These are phyloP conservation scores for Probosciger aterrimus DNA, from an alignment of 2,113 vertebrate species.

Conservation along the genomic window DNA sequence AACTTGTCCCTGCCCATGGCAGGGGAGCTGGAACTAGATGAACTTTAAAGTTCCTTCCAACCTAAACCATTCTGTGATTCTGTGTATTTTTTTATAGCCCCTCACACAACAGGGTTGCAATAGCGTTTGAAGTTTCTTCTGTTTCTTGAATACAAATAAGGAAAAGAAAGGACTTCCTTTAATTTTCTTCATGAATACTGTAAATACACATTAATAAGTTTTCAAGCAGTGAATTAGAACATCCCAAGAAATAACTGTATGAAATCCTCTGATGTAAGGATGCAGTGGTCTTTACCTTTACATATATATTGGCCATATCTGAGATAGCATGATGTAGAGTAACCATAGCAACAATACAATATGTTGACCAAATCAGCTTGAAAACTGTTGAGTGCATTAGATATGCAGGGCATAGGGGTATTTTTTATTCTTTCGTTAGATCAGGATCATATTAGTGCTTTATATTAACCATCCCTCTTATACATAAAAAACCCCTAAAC, in stretches of 20 bases:
- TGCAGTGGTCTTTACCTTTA: background rate
- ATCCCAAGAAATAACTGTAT: background rate
- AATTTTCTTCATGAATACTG: background rate
- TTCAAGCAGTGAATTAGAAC: background rate
- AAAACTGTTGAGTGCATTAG: background rate
- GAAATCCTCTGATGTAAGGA: background rate
- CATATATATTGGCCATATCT: background rate
- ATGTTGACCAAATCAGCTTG: background rate
- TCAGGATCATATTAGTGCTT: background rate
- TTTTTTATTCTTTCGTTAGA: background rate
- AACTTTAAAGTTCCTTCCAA: background rate
- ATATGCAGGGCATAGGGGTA: background rate
- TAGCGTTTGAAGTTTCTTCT: background rate
- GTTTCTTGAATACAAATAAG: background rate
- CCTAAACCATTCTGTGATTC: background rate
- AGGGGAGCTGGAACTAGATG: background rate
- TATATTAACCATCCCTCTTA: background rate
- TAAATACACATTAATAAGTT: background rate
- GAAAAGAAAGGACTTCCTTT: background rate
- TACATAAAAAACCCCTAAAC: background rate
- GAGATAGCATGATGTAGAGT: background rate
- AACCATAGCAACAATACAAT: conserved; percentile 22
- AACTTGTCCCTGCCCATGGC: background rate
- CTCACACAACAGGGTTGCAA: background rate
- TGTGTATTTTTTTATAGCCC: background rate